Evolutionary conservation across 2,113 vertebrate species (phyloP).

Genomic region (Perca fluviatilis): DNA sequence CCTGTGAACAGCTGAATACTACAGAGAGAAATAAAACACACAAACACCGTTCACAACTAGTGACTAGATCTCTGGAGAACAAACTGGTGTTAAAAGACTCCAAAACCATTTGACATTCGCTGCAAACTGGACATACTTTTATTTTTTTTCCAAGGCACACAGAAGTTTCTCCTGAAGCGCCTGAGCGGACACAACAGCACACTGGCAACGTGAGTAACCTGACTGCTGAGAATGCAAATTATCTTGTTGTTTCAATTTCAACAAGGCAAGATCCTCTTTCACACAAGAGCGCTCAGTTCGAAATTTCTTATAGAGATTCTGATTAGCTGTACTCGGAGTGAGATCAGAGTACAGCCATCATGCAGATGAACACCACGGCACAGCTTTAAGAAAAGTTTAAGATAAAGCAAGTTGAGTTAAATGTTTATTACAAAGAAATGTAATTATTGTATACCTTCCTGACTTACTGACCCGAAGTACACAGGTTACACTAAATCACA

Average conservation of each 20-base stretch:
- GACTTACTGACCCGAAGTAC: not conserved
- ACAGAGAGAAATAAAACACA: not conserved
- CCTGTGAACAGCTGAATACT: slow-evolving; percentile 30
- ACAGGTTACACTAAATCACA: not conserved
- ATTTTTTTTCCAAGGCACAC: not conserved
- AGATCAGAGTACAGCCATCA: slow-evolving; percentile 1
- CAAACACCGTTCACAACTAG: not conserved
- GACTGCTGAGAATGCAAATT: slow-evolving; percentile 22
- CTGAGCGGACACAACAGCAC: not conserved
- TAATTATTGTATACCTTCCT: not conserved
- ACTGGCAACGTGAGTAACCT: not conserved
- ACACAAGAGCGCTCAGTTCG: slow-evolving; percentile 3
- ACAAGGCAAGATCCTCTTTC: slow-evolving; percentile 23
- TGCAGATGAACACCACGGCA: not conserved
- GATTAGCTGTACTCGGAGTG: slow-evolving; percentile 2
- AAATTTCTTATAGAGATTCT: not conserved
- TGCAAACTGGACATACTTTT: not conserved
- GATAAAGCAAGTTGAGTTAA: not conserved
- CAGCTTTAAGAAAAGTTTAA: not conserved
- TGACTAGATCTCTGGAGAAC: not conserved
- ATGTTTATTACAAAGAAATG: not conserved
- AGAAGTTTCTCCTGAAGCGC: not conserved
- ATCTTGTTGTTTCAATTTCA: slow-evolving; percentile 38
- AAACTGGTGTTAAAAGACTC: not conserved
- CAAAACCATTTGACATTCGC: not conserved